Conservation (phyloP, 30 jellyfish, hydroid and myxozoan species). For the Turritopsis rubra region DNA sequence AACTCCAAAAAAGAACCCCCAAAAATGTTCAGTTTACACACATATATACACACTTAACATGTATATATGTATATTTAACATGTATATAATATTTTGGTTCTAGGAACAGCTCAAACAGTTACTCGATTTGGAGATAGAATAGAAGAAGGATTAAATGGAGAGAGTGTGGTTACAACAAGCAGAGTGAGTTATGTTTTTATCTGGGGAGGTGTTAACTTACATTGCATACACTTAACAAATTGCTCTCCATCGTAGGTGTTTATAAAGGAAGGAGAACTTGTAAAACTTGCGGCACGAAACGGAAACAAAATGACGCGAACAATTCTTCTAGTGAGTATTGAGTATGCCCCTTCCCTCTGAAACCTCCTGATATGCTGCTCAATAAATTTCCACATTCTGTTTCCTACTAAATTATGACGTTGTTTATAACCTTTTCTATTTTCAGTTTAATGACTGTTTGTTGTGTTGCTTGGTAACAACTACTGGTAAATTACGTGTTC, state of each 20-base stretch:
- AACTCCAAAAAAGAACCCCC: no score
- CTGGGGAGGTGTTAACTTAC: no score
- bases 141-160: constrained; percentile 89
- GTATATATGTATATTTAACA: no score
- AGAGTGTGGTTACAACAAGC: constrained; percentile 91
- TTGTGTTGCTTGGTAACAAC: constrained; percentile 75
- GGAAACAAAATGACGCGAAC: constrained; percentile 68
- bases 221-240: no score
- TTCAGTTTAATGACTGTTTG: constrained; percentile 81
- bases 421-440: no score
- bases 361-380: not conserved
- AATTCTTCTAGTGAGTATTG: constrained; percentile 59
- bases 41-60: no score
- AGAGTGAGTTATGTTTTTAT: constrained; percentile 73
- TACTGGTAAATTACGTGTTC: constrained; percentile 75
- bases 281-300: constrained; percentile 94
- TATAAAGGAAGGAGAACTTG: constrained; percentile 91
- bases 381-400: constrained; percentile 4
- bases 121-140: constrained; percentile 85
- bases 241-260: constrained; percentile 48
- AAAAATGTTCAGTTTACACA: no score
- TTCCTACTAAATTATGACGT: no score
- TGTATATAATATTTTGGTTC: not conserved
- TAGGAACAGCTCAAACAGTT: constrained; percentile 81
- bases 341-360: no score